Evolutionary conservation across 1,140 invertebrate species (phyloP).

Genomic region (Bicyclus anynana): DNA sequence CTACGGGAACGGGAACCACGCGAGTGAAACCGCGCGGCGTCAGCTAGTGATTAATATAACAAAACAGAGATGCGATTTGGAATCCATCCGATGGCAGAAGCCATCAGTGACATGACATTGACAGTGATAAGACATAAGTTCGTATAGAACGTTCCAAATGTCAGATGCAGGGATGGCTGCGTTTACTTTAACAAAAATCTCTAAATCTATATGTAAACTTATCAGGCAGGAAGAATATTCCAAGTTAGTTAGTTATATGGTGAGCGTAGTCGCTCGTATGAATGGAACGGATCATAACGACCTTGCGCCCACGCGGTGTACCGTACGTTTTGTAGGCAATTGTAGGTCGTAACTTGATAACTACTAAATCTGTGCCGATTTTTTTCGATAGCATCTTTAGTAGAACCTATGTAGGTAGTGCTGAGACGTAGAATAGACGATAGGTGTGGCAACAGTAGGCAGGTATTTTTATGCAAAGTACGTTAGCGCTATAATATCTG

Average conservation of each 20-base stretch:
- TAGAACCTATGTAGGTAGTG: not conserved
- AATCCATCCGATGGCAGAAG: too few species aligned
- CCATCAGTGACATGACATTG: too few species aligned
- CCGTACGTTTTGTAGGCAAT: conserved; percentile 13
- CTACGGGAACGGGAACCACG: too few species aligned
- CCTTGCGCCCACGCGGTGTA: conserved; percentile 13
- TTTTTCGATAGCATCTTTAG: not conserved
- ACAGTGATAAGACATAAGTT: too few species aligned
- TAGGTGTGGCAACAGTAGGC: not conserved
- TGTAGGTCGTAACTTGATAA: conserved; percentile 11
- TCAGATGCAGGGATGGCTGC: too few species aligned
- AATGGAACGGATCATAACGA: conserved; percentile 9
- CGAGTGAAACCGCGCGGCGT: too few species aligned
- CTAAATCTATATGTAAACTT: not conserved
- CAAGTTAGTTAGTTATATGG: not conserved
- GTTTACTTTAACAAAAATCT: too few species aligned
- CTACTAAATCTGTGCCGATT: not conserved
- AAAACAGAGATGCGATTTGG: too few species aligned
- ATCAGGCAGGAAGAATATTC: not conserved
- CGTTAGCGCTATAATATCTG: too few species aligned
- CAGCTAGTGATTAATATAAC: too few species aligned
- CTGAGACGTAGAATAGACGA: not conserved
- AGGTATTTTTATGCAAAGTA: too few species aligned
- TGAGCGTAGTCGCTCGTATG: conserved; percentile 3
- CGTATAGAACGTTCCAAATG: too few species aligned